Base-by-base conservation (phyloP, 1,140 invertebrate species). In the Sycophaga agraensis region DNA sequence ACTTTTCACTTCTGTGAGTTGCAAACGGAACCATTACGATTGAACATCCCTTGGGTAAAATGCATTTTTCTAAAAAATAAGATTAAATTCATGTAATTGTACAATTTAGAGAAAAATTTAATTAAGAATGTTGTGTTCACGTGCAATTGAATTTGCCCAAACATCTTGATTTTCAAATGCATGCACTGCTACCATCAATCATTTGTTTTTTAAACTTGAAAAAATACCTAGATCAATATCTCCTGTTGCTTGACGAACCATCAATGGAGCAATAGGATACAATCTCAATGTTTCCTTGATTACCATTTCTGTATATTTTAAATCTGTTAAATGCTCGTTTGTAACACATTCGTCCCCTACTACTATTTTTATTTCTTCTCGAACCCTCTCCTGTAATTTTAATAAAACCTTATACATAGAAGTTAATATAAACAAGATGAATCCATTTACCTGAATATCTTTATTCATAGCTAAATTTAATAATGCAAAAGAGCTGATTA, bases 211-310 rank as follows among this genome's bases (percentile, higher is more conserved):
- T n/a, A n/a, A n/a, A n/a, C n/a, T n/a, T n/a, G n/a, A n/a, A n/a
- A n/a, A n/a, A n/a, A n/a, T 54, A 70, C 68, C 59, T 1, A 70
- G 51, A 57, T 79, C 66, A 4, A 83, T 66, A 43, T 82, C 83
- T 56, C 81, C 80, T 11, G 78, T 80, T 0, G 84, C 64, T 60
- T 66, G 61, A 58, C 81, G 68, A 1, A 79, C 83, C 62, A 86
- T 82, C 3, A 86, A 70, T 0, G 88, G 87, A 8, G 86, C 87
- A 3, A 86, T 82, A 2, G 86, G 84, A 64, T 79, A 87, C 22
- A 84, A 65, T 17, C 84, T 66, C 42, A 87, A 74, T 0, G 81
- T 77, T 68, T 89, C 87, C 63, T 88, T 88, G 9, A 89, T 71
- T 14, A 67, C 46, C 63, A 63, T 67, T 16, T 65, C 66, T 11